A percentile compares a stretch with the other conserved stretches of the same genome.
Conservation (phyloP, 2,113 vertebrate species). For the Serilophus lunatus region DNA sequence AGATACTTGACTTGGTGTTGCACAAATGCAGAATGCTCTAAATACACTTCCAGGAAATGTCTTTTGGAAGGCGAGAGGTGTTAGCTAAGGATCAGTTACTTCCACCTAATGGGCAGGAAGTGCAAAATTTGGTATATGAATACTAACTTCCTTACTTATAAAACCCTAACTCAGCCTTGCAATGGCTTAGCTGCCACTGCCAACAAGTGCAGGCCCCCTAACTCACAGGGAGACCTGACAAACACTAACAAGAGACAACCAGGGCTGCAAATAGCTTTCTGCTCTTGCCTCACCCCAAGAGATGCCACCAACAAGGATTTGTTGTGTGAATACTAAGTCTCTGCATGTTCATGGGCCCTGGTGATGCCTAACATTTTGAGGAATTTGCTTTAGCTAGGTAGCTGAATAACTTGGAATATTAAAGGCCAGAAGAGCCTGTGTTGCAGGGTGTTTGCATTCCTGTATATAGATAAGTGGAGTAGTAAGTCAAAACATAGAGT, state of each 20-base stretch:
- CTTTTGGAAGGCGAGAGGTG: background rate
- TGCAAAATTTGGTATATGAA: background rate
- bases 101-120: background rate
- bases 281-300: background rate
- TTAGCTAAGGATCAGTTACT: accelerated
- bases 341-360: accelerated
- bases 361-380: too few relatives aligned
- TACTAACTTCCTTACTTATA: background rate
- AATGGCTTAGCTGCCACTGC: background rate
- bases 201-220: background rate
- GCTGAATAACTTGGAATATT: too few relatives aligned
- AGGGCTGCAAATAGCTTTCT: background rate
- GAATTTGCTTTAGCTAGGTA: too few relatives aligned
- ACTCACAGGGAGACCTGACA: background rate
- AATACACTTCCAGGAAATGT: background rate
- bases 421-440: too few relatives aligned
- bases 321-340: background rate
- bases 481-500: too few relatives aligned
- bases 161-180: background rate
- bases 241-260: background rate
- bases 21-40: background rate
- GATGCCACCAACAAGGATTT: background rate
- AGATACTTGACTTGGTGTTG: background rate
- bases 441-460: too few relatives aligned
- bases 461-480: too few relatives aligned